Conservation (phyloP, 2,888 invertebrate genomes). For the Erynnis tages region DNA sequence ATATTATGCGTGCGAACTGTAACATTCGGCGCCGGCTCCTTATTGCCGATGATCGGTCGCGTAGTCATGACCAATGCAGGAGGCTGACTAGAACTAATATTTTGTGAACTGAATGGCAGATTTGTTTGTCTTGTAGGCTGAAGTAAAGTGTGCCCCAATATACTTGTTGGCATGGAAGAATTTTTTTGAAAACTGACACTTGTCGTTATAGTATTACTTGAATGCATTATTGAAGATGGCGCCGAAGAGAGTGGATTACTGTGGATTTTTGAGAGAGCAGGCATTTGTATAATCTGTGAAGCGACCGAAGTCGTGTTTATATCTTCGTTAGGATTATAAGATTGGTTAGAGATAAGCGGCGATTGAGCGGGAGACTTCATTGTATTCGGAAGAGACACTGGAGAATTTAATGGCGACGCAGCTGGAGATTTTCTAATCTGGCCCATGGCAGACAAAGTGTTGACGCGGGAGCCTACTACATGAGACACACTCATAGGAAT, state of each 20-base stretch:
- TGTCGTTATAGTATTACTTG: conserved; percentile 62
- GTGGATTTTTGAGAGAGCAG: conserved; percentile 73
- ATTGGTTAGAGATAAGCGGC: conserved; percentile 60
- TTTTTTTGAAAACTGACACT: conserved; percentile 66
- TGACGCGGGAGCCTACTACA: conserved; percentile 64
- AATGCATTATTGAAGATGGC: conserved; percentile 61
- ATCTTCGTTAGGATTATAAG: conserved; percentile 55
- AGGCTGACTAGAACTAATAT: conserved; percentile 75
- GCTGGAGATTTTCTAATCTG: conserved; percentile 73
- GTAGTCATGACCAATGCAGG: conserved; percentile 78
- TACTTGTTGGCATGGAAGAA: conserved; percentile 68
- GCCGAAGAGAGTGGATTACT: conserved; percentile 52
- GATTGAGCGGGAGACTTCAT: conserved; percentile 73
- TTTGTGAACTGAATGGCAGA: conserved; percentile 65
- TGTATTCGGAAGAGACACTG: conserved; percentile 57
- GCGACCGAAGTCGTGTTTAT: conserved; percentile 47
- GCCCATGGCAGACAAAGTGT: conserved; percentile 61
- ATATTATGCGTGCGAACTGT: conserved; percentile 72
- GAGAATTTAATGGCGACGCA: conserved; percentile 70
- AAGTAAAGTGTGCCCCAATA: conserved; percentile 71
- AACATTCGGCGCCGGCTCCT: conserved; percentile 69
- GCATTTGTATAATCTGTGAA: conserved; percentile 78
- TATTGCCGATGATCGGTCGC: conserved; percentile 61
- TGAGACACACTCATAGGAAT: conserved; percentile 66
- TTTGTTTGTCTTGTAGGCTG: conserved; percentile 70